Base-by-base conservation (phyloP, 2,888 invertebrate species). In the Eupithecia dodoneata region DNA sequence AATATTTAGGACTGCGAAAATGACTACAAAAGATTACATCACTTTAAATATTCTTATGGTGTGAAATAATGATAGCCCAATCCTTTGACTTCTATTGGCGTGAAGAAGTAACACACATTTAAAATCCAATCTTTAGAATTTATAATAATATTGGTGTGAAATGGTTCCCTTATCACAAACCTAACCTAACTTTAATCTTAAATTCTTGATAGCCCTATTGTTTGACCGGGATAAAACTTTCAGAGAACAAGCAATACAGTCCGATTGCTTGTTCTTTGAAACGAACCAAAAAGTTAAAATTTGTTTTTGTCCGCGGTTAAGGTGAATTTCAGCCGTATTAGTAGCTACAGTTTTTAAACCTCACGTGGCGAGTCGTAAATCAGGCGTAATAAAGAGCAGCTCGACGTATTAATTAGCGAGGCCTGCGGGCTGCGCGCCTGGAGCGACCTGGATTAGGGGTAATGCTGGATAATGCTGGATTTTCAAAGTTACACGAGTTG, bases 351-450 rank as follows among this genome's bases (percentile, higher is more conserved):
- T 30, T 63, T 63, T 52, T 3, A 30, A 30, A 30, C 63, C 63
- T 63, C 30, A 12, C 30, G 85, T 85, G 82, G 83, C 55, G 18
- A 79, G 85, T 84, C 87, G 89, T 92, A 92, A 91, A 92, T 92
- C 91, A 92, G 87, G 89, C 89, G 89, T 91, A 92, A 92, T 92
- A 93, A 91, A 92, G 91, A 91, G 89, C 88, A 89, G 89, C 90
- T 84, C 87, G 88, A 89, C 89, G 90, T 91, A 91, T 92, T 92
- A 91, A 93, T 93, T 92, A 92, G 91, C 86, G 85, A 83, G 84
- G 81, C 81, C 82, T 10, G 63, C 30, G 30, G 18, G 63, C 63
- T 10, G 63, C 18, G 30, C n/a, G 63, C 30, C 63, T 30, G 63
- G 12, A 10, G 63, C 18, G 30, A 63, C 18, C 2, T 30, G 63